A percentile compares a stretch with the other conserved stretches of the same genome.
Conservation (phyloP, 1,140 invertebrate species). For the Zaprionus gabonicus region DNA sequence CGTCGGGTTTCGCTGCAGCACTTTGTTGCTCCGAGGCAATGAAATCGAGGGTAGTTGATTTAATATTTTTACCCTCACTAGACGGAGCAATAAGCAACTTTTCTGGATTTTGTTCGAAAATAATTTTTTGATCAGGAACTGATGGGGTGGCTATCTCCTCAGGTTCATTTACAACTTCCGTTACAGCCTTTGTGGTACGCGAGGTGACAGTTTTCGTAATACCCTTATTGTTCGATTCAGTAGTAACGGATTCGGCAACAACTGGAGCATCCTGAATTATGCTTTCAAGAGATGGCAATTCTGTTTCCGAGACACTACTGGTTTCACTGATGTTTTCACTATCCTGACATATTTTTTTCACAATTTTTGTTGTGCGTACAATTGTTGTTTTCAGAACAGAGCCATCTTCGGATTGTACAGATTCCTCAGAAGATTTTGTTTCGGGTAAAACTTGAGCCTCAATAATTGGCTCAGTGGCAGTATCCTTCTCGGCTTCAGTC, state of each 20-base stretch:
- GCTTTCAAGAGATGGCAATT: constrained; percentile 45
- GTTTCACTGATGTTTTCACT: constrained; percentile 61
- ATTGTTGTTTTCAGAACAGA: constrained; percentile 73
- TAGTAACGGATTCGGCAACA: constrained; percentile 69
- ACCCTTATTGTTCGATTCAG: constrained; percentile 67
- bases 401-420: constrained; percentile 21
- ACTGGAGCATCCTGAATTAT: constrained; percentile 63
- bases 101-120: constrained; percentile 10
- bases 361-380: constrained; percentile 73
- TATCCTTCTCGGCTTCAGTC: constrained; percentile 32
- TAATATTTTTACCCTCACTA: constrained; percentile 11
- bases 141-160: neutral
- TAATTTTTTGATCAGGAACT: neutral
- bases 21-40: constrained; percentile 50
- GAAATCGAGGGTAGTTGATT: constrained; percentile 56
- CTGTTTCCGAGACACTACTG: constrained; percentile 48
- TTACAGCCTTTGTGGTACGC: constrained; percentile 58
- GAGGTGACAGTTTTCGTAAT: constrained; percentile 70
- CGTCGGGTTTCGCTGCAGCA: constrained; percentile 22
- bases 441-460: constrained; percentile 14
- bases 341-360: constrained; percentile 75
- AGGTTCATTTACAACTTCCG: constrained; percentile 27
- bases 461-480: constrained; percentile 9
- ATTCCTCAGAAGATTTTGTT: constrained; percentile 1
- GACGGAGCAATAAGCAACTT: constrained; percentile 8